Base-by-base conservation (phyloP, 2,113 vertebrate genomes). In the Eclectus roratus region DNA sequence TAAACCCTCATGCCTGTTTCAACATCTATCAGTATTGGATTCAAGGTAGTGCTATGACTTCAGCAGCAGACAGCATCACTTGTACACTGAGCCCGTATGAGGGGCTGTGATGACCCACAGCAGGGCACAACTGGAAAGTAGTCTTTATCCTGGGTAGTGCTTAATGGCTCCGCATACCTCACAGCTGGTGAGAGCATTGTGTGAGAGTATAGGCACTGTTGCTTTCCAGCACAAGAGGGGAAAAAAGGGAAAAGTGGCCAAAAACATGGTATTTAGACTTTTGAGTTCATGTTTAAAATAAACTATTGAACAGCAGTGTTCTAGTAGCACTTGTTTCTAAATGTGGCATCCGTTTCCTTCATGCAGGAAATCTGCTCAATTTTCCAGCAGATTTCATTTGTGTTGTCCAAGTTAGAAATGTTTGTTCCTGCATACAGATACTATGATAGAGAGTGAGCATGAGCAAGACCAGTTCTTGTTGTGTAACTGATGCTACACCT, bases 31-130 rank as follows among this genome's bases (percentile, higher is more conserved):
- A 25, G 73, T 28, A 21, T 43, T 9, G 50, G 37, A 69, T 65
- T 82, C 24, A 28, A 60, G 61, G 78, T 12, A 43, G 47, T 23
- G 41, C 61, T 60, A 8, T 35, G 55, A 71, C 28, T 73, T 50
- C 80, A 41, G 52, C 77, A 79, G 85, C 49, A 74, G 71, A 12
- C 20, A 60, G 46, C 44, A 7, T 7, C 33, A 44, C 55, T 28
- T 44, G 0, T 37, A 21, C 0, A 2, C 68, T 83, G 47, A 90
- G 47, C 41, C 68, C 0, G 0, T 46, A 74, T 0, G 1, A 82
- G 73, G 31, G 52, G 65, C 61, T 84, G 72, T 6, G 3, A 6
- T 52, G 72, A 43, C 56, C 18, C 20, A 2, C 65, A 84, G 60
- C 43, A 52, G 61, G 61, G 53, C 52, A 79, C 31, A 37, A 20